Conservation (phyloP, 2,888 invertebrate species). For the Hypolimnas misippus region DNA sequence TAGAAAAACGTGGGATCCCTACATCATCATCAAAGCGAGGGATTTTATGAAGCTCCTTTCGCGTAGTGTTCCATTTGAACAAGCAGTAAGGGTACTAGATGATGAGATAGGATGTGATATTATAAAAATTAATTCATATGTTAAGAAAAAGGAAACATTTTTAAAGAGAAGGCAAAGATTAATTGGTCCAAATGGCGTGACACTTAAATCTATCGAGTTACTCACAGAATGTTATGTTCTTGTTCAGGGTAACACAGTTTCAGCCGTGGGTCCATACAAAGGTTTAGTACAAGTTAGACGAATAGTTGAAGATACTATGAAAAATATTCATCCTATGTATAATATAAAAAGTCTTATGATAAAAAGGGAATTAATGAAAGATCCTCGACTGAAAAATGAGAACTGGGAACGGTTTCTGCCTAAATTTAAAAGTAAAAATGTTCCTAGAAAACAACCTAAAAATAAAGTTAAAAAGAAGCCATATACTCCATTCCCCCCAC, state of each 20-base stretch:
- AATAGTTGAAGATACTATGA: constrained; percentile 98
- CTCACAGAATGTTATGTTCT: constrained; percentile 98
- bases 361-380: constrained; percentile 96
- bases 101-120: constrained; percentile 98
- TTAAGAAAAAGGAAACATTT: constrained; percentile 96
- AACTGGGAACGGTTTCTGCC: constrained; percentile 99
- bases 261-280: constrained; percentile 97
- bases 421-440: constrained; percentile 94
- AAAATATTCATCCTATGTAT: constrained; percentile 99
- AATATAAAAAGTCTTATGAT: constrained; percentile 99
- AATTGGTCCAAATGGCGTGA: constrained; percentile 99
- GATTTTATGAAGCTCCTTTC: constrained; percentile 98
- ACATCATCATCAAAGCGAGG: constrained; percentile 96
- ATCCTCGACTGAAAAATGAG: constrained; percentile 95
- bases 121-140: constrained; percentile 96
- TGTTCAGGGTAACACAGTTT: constrained; percentile 98
- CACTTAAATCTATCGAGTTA: constrained; percentile 97
- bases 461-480: constrained; percentile 95
- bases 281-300: constrained; percentile 94
- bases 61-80: constrained; percentile 98
- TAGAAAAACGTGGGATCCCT: constrained; percentile 99
- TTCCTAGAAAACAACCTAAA: constrained; percentile 94
- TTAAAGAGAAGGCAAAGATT: constrained; percentile 96
- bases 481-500: constrained; percentile 99
- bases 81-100: constrained; percentile 93